phyloP scores from a whole-genome alignment of 1,140 invertebrate genomes.

The Drosophila persimilis region DNA sequence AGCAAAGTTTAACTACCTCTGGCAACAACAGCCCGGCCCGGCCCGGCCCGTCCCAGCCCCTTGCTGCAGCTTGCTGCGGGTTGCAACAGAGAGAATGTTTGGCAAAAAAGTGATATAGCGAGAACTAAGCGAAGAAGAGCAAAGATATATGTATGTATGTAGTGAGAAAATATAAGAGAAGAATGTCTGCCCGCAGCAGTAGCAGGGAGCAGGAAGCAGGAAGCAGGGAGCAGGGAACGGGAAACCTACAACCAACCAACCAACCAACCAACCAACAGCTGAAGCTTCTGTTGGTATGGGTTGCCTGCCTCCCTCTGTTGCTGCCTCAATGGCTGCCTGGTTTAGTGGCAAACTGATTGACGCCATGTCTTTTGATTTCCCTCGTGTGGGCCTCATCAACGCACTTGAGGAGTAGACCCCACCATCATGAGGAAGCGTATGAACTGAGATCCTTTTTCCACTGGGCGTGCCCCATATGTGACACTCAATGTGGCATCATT shows the following conservation, averaged over 20 bases:
- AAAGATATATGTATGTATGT: too few species aligned
- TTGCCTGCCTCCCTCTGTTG: too few species aligned
- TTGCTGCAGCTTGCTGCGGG: neutral
- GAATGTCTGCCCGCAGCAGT: too few species aligned
- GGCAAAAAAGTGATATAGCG: neutral
- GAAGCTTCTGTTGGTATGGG: neutral
- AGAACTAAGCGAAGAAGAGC: slow-evolving; percentile 2
- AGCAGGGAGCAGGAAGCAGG: too few species aligned
- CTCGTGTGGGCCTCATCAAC: slow-evolving; percentile 51
- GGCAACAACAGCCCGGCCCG: too few species aligned
- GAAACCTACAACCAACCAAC: slow-evolving; percentile 31
- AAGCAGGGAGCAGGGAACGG: neutral
- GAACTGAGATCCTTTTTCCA: slow-evolving; percentile 10
- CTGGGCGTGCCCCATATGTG: slow-evolving; percentile 15
- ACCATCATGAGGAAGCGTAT: neutral
- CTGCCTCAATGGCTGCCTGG: slow-evolving; percentile 5
- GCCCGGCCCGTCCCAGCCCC: too few species aligned
- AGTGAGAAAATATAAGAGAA: neutral
- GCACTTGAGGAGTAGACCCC: slow-evolving; percentile 20
- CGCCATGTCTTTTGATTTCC: slow-evolving; percentile 72
- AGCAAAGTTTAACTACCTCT: slow-evolving; percentile 32
- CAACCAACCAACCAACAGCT: neutral
- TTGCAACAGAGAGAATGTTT: slow-evolving; percentile 12
- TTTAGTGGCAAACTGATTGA: slow-evolving; percentile 66
- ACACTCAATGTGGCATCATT: slow-evolving; percentile 39